phyloP scores from a whole-genome alignment of 2,888 invertebrate species.

The Linnaemya vulpina region DNA sequence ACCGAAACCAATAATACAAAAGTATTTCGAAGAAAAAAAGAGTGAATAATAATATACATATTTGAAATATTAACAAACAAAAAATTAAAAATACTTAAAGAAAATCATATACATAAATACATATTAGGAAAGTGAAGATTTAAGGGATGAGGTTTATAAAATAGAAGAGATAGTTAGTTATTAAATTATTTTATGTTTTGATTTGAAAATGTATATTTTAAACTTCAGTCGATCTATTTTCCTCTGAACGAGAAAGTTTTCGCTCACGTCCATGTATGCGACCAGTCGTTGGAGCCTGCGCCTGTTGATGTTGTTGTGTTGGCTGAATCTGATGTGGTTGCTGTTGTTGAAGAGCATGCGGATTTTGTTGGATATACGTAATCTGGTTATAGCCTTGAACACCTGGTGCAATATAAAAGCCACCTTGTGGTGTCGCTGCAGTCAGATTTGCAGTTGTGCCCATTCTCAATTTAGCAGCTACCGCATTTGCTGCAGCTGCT shows the following conservation, averaged over 20 bases:
- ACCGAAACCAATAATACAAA: constrained; percentile 15
- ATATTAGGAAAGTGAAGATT: not conserved
- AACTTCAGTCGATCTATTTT: constrained; percentile 83
- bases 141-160: not conserved
- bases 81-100: not conserved
- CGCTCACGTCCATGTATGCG: constrained; percentile 84
- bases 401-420: constrained; percentile 74
- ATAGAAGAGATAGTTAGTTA: not conserved
- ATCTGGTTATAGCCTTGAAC: constrained; percentile 77
- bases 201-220: constrained; percentile 68
- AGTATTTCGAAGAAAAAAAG: not conserved
- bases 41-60: not conserved
- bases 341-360: constrained; percentile 73
- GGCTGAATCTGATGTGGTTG: constrained; percentile 78
- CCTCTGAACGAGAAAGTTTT: constrained; percentile 85
- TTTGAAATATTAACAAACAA: not conserved
- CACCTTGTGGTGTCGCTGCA: constrained; percentile 68
- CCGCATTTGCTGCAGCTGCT: constrained; percentile 82
- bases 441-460: constrained; percentile 72
- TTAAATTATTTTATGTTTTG: constrained; percentile 9
- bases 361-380: constrained; percentile 75
- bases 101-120: not conserved
- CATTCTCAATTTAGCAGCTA: constrained; percentile 81
- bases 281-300: constrained; percentile 79
- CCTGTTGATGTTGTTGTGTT: constrained; percentile 82